Evolutionary conservation across 2,797 vertebrate genomes (phyloP).

Genomic region (Synanceia verrucosa): DNA sequence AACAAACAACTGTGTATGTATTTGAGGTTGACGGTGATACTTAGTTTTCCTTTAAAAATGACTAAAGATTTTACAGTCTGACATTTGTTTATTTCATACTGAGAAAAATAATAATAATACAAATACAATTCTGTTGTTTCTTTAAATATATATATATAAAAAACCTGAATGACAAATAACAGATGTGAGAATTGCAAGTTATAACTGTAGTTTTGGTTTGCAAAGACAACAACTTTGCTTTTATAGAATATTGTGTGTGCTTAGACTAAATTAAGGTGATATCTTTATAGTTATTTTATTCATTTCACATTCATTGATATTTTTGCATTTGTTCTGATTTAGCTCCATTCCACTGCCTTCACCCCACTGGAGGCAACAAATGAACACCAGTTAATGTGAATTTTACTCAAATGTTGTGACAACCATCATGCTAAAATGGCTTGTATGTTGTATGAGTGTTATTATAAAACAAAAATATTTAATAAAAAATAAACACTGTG

Average conservation of each 20-base stretch:
- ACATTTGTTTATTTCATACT: constrained; percentile 39
- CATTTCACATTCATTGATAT: too few relatives aligned
- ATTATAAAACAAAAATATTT: background rate
- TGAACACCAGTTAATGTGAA: background rate
- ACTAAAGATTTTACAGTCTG: background rate
- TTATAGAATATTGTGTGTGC: background rate
- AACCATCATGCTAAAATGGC: background rate
- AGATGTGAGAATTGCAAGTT: background rate
- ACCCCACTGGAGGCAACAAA: background rate
- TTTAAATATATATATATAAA: constrained; percentile 5
- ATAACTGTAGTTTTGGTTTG: background rate
- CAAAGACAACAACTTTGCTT: constrained; percentile 1
- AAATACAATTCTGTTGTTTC: background rate
- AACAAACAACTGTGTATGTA: background rate
- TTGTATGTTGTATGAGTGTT: background rate
- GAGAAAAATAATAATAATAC: constrained; percentile 8
- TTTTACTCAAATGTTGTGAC: background rate
- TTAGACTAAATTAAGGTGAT: background rate
- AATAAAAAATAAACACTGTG: background rate
- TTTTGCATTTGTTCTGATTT: background rate
- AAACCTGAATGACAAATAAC: background rate
- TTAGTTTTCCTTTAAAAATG: constrained; percentile 1
- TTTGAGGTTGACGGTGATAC: background rate
- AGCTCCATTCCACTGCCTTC: background rate
- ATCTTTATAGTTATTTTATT: background rate